Percentiles rank a stretch among this genome's conserved stretches.
These are phyloP conservation scores for Byasa hedistus DNA, from an alignment of 2,888 invertebrate genomes.

Conservation along the genomic window DNA sequence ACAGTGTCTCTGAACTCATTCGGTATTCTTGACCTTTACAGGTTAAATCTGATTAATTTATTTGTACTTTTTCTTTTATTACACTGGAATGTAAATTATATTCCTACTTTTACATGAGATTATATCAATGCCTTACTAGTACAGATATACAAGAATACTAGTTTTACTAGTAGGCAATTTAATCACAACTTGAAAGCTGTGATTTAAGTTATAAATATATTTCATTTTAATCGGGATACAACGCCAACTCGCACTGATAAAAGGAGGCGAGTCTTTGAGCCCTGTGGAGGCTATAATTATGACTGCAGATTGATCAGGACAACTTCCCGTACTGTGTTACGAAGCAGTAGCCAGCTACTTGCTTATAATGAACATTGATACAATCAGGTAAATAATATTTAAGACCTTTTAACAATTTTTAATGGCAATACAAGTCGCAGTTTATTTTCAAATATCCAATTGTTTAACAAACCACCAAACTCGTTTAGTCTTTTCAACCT, in stretches of 20 bases:
- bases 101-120: too few species aligned
- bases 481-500: too few species aligned
- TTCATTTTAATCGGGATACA: constrained; percentile 3
- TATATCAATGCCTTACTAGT: too few species aligned
- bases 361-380: constrained; percentile 16
- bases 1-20: constrained; percentile 23
- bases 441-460: too few species aligned
- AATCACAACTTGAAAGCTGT: not conserved
- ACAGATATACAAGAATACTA: too few species aligned
- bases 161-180: constrained; percentile 1
- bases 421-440: too few species aligned
- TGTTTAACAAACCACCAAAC: too few species aligned
- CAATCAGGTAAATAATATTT: too few species aligned
- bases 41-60: constrained; percentile 24
- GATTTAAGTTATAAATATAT: constrained; percentile 12
- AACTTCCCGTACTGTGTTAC: constrained; percentile 20
- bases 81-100: too few species aligned
- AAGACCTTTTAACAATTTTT: not conserved
- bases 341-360: constrained; percentile 4
- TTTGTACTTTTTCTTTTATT: not conserved
- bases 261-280: constrained; percentile 8
- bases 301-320: constrained; percentile 21
- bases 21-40: constrained; percentile 20
- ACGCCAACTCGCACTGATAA: constrained; percentile 20
- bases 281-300: constrained; percentile 22